Evolutionary conservation across 2,797 vertebrate species (phyloP), one percentile per base, ranked within the genome.

Genomic region (Sebastiscus tertius): DNA sequence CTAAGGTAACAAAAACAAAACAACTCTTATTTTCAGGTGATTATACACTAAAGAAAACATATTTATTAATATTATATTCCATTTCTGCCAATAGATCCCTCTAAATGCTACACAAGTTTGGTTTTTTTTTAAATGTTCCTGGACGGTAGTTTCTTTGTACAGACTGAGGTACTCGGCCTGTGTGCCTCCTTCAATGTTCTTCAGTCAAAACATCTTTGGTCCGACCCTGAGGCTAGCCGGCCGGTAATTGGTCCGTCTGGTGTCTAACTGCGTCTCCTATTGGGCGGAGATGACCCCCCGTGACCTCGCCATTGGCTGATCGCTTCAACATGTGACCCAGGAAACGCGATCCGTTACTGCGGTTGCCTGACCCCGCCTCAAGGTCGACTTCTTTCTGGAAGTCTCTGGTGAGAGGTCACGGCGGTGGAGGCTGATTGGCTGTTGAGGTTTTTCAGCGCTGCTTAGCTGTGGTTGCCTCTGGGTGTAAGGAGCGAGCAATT

Each of bases 201-300:
- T 87, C 76, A 80, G 79, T 79, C 87, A 81, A 85, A 93, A 90
- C 81, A 87, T 88, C 71, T 90, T 86, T 83, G 83, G 71, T 79
- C 54, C 29, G 71, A 90, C 87, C 92, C 95, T 92, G 92, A 94
- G 96, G 96, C 96, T 85, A 96, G 85, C 94, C 86, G 93, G 92
- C 93, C 90, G 88, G 88, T 96, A 97, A 96, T 95, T 94, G 85
- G 79, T 94, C 90, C 88, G 77, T 94, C 93, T 95, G 92, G 92
- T 89, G 75, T 93, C 95, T 95, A 95, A 95, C 95, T 94, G 93
- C 95, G 94, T 91, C 80, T 96, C 93, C 93, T 96, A 96, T 96
- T 96, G 96, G 95, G 92, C 83, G 83, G 91, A 95, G 95, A 88
- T 95, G 95, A 94, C 95, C 94, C 94, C 88, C 84, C 78, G 88